Conservation (phyloP, 64 coral and sea anemone genomes). For the Montipora foliosa region DNA sequence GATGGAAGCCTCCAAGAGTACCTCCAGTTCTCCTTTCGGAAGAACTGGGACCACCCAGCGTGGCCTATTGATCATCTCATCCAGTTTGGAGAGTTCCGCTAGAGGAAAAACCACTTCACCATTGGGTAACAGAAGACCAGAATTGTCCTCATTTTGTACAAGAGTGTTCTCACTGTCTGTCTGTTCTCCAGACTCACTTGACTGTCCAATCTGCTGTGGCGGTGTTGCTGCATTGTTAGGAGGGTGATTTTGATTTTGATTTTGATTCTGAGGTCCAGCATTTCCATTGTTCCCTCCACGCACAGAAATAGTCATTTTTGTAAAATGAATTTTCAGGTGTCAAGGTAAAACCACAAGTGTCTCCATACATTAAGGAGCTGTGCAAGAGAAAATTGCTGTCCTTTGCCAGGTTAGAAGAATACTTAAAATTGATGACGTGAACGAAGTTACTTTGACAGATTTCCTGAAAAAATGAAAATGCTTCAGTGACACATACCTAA, state of each 20-base stretch:
- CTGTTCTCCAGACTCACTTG: constrained; percentile 67
- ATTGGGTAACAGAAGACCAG: constrained; percentile 77
- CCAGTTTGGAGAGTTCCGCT: constrained; percentile 89
- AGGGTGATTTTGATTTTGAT: constrained; percentile 29
- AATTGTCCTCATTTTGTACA: constrained; percentile 41
- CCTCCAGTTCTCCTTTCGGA: constrained; percentile 95
- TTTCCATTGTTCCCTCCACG: constrained; percentile 66
- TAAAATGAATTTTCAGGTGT: constrained; percentile 5
- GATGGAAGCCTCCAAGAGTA: constrained; percentile 95
- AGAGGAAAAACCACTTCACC: constrained; percentile 88
- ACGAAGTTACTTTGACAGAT: background rate
- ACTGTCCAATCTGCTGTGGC: constrained; percentile 61
- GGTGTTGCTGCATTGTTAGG: constrained; percentile 47
- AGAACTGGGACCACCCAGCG: constrained; percentile 99
- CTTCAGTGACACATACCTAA: background rate
- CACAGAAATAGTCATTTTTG: constrained; percentile 71
- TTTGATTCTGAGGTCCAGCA: constrained; percentile 1
- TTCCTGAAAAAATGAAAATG: background rate
- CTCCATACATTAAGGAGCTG: constrained; percentile 49
- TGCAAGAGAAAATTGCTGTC: constrained; percentile 1
- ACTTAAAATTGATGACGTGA: background rate
- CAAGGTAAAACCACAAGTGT: constrained; percentile 8
- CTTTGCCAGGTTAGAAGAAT: constrained; percentile 4
- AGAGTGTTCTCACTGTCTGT: constrained; percentile 49
- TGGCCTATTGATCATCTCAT: constrained; percentile 98